Conservation (phyloP, 2,888 invertebrate genomes). For the Yponomeuta plumbellus region DNA sequence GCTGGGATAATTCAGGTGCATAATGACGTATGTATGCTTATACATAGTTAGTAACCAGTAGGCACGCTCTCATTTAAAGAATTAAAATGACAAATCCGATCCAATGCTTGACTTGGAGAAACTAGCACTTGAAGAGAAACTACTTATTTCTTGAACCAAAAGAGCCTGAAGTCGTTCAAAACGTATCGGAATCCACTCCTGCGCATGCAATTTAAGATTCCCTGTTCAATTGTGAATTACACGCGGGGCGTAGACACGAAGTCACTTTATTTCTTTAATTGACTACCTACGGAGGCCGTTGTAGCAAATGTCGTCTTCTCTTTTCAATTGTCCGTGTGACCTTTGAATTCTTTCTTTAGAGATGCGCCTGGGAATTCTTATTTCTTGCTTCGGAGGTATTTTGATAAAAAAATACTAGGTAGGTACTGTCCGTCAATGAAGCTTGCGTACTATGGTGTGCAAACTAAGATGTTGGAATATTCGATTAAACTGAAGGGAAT, state of each 20-base stretch:
- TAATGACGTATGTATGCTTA: no score
- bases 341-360: slow-evolving; percentile 5
- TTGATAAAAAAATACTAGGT: background rate
- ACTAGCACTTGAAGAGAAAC: background rate
- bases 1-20: no score
- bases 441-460: no score
- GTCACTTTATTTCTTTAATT: slow-evolving; percentile 11
- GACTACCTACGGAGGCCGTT: slow-evolving; percentile 4
- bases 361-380: background rate
- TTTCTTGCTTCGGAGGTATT: background rate
- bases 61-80: no score
- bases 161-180: background rate
- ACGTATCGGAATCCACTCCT: no score
- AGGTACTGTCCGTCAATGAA: no score
- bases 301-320: background rate
- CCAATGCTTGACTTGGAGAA: no score
- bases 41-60: no score
- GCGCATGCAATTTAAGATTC: background rate
- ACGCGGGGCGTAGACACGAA: slow-evolving; percentile 1
- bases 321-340: slow-evolving; percentile 3
- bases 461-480: no score
- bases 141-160: background rate
- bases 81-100: no score
- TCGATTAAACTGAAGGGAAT: no score
- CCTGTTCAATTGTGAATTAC: slow-evolving; percentile 9